These are phyloP conservation scores for Nasua narica DNA, from an alignment of 2,797 vertebrate species.

Conservation along the genomic window DNA sequence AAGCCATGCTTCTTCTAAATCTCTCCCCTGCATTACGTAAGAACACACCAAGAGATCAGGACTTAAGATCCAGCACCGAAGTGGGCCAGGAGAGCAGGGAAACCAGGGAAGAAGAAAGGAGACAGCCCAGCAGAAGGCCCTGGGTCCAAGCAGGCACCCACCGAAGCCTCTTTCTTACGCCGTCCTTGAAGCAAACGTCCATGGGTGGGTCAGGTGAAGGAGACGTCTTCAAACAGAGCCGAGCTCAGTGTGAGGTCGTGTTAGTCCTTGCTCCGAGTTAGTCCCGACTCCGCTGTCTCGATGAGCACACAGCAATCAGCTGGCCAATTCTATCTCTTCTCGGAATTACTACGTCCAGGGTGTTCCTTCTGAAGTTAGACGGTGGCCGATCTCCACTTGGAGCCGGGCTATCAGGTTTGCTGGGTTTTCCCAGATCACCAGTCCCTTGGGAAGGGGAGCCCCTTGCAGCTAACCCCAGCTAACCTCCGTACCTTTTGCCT, in stretches of 20 bases:
- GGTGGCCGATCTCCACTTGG: not conserved
- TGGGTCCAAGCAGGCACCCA: not conserved
- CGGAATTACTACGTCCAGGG: not conserved
- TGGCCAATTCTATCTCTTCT: not conserved
- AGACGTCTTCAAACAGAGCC: no score
- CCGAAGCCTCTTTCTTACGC: fast-evolving
- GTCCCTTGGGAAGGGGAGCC: not conserved
- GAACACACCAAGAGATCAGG: not conserved
- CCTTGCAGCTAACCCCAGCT: no score
- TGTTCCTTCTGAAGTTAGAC: not conserved
- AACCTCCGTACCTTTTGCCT: fast-evolving
- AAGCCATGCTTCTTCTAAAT: not conserved
- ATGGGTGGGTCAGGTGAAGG: not conserved
- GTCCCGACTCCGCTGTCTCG: not conserved
- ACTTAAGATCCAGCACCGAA: not conserved
- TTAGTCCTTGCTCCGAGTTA: not conserved
- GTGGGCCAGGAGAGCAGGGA: not conserved
- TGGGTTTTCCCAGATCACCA: not conserved
- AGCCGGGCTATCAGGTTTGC: not conserved
- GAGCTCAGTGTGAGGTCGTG: not conserved
- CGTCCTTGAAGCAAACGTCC: not conserved
- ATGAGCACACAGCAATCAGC: not conserved
- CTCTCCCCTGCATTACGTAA: not conserved
- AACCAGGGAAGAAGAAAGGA: not conserved
- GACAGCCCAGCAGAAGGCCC: not conserved